These are phyloP conservation scores for Nesospiza acunhae DNA, from an alignment of 2,113 vertebrate species.

Conservation along the genomic window DNA sequence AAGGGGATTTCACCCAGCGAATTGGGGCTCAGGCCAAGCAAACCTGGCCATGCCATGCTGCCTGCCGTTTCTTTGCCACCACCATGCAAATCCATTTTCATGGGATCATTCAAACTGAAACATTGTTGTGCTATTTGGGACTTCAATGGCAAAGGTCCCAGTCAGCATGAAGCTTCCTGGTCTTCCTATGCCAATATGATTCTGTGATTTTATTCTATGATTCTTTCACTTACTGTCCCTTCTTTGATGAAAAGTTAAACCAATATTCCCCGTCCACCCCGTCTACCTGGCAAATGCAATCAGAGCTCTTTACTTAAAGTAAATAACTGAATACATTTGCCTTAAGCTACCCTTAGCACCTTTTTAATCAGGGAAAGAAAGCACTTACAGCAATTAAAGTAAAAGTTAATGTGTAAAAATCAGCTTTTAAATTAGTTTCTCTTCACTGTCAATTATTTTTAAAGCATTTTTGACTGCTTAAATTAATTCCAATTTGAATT, in stretches of 20 bases:
- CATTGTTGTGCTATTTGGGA: fast-evolving
- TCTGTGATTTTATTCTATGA: background rate
- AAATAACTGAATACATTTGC: constrained; percentile 30
- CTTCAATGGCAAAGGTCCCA: background rate
- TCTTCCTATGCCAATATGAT: background rate
- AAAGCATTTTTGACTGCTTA: constrained; percentile 63
- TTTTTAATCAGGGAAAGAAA: constrained; percentile 56
- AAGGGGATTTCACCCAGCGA: background rate
- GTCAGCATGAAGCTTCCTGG: background rate
- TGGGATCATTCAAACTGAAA: fast-evolving
- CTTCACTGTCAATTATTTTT: constrained; percentile 53
- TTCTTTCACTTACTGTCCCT: background rate
- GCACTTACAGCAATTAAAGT: constrained; percentile 65
- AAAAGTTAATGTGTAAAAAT: constrained; percentile 41
- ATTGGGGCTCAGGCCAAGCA: background rate
- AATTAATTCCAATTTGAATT: constrained; percentile 59
- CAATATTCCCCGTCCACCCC: background rate
- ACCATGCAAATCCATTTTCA: background rate
- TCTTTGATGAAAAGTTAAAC: background rate
- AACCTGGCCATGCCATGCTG: background rate
- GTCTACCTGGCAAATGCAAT: background rate
- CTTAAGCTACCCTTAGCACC: constrained; percentile 31
- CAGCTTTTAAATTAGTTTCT: constrained; percentile 25
- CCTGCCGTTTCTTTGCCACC: background rate
- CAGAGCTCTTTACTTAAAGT: background rate